Evolutionary conservation across 1,140 invertebrate species (phyloP), one percentile per base, ranked within the genome.

Genomic region (Nasonia longicornis): DNA sequence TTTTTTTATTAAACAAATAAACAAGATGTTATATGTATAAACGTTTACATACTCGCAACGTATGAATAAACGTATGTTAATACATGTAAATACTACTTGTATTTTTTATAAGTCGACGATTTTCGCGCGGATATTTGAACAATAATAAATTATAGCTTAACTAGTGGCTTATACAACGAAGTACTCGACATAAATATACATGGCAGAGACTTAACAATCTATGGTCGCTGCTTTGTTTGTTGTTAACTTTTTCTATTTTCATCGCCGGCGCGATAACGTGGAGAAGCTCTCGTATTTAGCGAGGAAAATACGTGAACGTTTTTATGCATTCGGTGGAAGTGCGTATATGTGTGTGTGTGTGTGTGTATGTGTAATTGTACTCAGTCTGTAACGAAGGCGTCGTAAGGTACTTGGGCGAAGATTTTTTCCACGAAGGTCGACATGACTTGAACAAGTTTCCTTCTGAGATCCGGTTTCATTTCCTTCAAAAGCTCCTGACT

Each of bases 391-490:
- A 95, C 92, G 94, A 94, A 96, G 66, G 94, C 93, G 82, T 96
- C 94, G 84, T 95, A 94, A 2, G 95, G 95, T 71, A 96, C 94
- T 87, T 94, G 93, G 4, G 92, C 91, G 77, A 96, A 95, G 14
- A 96, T 89, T 83, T 93, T 94, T 84, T 95, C 93, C 26, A 96
- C 92, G 86, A 96, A 96, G 70, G 92, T 91, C 14, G 93, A 92
- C 93, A 96, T 95, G 58, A 95, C 93, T 70, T 93, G 91, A 7
- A 95, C 92, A 2, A 96, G 90, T 86, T 96, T 96, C 82, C 92
- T 92, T 83, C 95, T 94, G 42, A 96, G 90, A 87, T 95, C 94
- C 0, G 95, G 95, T 88, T 96, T 96, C 95, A 96, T 96, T 91
- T 96, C 95, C 86, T 95, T 95, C 12, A 96, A 87, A 11, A 96